Percentiles rank a stretch among this genome's conserved stretches.
Conservation (phyloP, 2,797 vertebrate genomes). For the Notoglanidium macrostoma region DNA sequence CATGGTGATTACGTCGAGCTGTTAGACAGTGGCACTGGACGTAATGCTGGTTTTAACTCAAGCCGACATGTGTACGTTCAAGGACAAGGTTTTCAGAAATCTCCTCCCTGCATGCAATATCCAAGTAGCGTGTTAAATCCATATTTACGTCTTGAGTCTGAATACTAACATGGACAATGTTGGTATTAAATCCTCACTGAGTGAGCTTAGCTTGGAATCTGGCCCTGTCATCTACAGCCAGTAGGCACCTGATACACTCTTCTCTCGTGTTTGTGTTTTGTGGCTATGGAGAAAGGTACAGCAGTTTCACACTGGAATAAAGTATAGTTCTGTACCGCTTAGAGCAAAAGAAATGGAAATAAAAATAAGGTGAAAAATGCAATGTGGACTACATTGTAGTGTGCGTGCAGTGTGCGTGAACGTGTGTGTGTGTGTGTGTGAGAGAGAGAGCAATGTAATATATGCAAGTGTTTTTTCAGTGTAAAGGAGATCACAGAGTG, state of each 20-base stretch:
- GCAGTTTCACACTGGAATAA: background rate
- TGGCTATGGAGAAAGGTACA: background rate
- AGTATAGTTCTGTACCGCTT: background rate
- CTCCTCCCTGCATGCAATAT: background rate
- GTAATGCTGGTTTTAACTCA: background rate
- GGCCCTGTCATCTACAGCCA: constrained; percentile 51
- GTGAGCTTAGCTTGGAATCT: background rate
- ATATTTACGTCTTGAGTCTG: background rate
- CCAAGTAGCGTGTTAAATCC: background rate
- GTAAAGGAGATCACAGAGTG: constrained; percentile 12
- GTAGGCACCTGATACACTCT: constrained; percentile 34
- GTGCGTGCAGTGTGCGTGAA: background rate
- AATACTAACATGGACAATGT: background rate
- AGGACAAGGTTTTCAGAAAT: background rate
- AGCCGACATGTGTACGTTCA: background rate
- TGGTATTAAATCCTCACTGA: background rate
- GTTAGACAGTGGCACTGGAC: background rate
- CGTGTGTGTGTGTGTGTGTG: background rate
- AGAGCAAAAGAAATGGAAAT: background rate
- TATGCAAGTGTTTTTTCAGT: constrained; percentile 24
- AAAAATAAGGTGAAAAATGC: background rate
- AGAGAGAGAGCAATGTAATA: background rate
- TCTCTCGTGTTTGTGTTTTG: background rate
- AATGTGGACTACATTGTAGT: background rate
- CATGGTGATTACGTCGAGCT: background rate